Percentiles rank a stretch among this genome's conserved stretches.
phyloP scores from a whole-genome alignment of 92 coral and sea anemone genomes.

The Zoanthus solanderi region DNA sequence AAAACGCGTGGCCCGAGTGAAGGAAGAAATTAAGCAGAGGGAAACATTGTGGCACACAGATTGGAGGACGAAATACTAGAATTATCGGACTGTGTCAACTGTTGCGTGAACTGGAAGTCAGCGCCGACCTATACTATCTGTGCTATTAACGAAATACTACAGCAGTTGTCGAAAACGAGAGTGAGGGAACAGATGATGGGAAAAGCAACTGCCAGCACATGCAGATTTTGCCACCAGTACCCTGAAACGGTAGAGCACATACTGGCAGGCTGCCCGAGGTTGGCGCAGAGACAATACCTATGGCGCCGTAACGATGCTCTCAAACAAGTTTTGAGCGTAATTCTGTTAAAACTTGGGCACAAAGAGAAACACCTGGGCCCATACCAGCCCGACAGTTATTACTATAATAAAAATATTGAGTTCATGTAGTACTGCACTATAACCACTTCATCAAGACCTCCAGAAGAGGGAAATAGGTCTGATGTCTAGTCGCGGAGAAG shows the following conservation, averaged over 20 bases:
- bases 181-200: background rate
- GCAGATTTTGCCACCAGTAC: background rate
- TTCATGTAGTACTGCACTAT: too few relatives aligned
- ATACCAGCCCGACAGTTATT: background rate
- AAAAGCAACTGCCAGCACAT: background rate
- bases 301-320: constrained; percentile 6
- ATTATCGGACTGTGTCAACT: background rate
- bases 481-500: background rate
- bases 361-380: background rate
- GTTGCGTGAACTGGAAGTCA: background rate
- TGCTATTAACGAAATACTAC: background rate
- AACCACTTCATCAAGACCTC: too few relatives aligned
- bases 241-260: background rate
- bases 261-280: background rate
- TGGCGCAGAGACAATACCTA: constrained; percentile 5
- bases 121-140: constrained; percentile 2
- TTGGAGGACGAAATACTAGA: background rate
- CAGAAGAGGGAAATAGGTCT: too few relatives aligned
- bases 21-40: background rate
- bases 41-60: background rate
- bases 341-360: background rate
- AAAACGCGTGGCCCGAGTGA: background rate
- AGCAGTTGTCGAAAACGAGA: background rate
- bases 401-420: too few relatives aligned
- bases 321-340: background rate